These are phyloP conservation scores for Rhagologus leucostigma DNA, from an alignment of 2,113 vertebrate genomes.

Conservation along the genomic window DNA sequence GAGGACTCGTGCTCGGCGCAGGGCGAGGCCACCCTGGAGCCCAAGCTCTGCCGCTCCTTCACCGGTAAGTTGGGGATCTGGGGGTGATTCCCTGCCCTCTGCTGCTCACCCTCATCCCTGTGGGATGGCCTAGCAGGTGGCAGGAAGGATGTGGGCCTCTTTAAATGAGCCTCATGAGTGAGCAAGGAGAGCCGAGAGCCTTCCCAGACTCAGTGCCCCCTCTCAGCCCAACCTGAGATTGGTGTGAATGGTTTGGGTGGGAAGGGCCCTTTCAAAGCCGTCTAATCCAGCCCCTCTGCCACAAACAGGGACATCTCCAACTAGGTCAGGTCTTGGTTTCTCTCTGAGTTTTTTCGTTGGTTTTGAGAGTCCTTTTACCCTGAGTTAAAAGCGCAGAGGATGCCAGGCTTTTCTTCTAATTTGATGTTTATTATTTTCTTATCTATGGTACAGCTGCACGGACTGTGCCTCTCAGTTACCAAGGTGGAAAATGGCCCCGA, in stretches of 20 bases:
- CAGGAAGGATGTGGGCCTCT: too few species aligned
- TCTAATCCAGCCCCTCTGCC: background rate
- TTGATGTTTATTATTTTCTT: too few species aligned
- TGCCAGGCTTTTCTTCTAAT: too few species aligned
- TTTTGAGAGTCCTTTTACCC: too few species aligned
- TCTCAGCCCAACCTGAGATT: background rate
- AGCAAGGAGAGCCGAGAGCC: background rate
- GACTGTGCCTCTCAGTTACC: too few species aligned
- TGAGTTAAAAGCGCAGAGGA: too few species aligned
- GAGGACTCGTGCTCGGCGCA: background rate
- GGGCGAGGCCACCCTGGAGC: background rate
- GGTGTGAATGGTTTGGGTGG: background rate
- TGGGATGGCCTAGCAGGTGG: background rate
- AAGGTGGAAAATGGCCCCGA: too few species aligned
- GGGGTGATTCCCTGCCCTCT: background rate
- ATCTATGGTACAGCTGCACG: too few species aligned
- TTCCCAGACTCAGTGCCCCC: background rate
- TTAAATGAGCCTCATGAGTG: background rate
- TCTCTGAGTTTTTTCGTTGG: too few species aligned
- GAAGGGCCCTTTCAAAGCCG: background rate
- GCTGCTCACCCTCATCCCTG: fast-evolving
- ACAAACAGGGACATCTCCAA: background rate
- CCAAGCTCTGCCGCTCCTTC: conserved; percentile 39
- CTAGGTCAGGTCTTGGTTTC: background rate
- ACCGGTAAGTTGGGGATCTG: conserved; percentile 19